A percentile compares a stretch with the other conserved stretches of the same genome.
Conservation (phyloP, 35 echinoderm and acorn worm genomes). For the Hemicentrotus pulcherrimus region DNA sequence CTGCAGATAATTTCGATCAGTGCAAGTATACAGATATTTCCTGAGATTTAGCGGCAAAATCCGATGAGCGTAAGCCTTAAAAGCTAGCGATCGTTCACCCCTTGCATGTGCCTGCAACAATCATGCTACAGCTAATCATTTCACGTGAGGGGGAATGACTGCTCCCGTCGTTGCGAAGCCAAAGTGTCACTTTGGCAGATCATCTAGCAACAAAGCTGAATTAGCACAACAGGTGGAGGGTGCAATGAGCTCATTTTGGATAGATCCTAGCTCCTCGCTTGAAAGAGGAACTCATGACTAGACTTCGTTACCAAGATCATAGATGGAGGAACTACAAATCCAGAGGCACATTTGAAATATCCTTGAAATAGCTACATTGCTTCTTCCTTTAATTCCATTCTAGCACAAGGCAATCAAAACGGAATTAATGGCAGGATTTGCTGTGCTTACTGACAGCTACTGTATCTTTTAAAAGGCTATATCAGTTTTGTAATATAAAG, state of each 20-base stretch:
- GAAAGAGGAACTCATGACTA: not conserved
- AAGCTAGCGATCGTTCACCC: not conserved
- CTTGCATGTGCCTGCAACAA: not conserved
- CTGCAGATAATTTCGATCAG: not conserved
- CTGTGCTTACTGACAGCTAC: not conserved
- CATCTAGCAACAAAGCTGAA: not conserved
- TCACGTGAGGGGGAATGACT: not conserved
- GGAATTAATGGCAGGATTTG: not conserved
- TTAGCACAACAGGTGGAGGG: not conserved
- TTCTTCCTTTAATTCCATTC: not conserved
- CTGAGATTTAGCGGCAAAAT: not conserved
- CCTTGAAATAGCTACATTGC: not conserved
- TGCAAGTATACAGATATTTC: conserved; percentile 4
- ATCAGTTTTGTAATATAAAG: not conserved
- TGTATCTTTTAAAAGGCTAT: not conserved
- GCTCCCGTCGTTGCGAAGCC: not conserved
- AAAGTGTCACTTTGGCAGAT: not conserved
- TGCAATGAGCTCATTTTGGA: not conserved
- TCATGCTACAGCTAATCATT: not conserved
- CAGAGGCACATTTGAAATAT: not conserved
- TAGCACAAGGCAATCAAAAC: not conserved
- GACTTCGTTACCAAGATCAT: not conserved
- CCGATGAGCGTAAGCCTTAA: not conserved
- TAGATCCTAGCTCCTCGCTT: not conserved
- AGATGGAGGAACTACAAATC: not conserved